These are phyloP conservation scores for Drosophila kuntzei DNA, from an alignment of 2,888 invertebrate genomes.

Conservation along the genomic window DNA sequence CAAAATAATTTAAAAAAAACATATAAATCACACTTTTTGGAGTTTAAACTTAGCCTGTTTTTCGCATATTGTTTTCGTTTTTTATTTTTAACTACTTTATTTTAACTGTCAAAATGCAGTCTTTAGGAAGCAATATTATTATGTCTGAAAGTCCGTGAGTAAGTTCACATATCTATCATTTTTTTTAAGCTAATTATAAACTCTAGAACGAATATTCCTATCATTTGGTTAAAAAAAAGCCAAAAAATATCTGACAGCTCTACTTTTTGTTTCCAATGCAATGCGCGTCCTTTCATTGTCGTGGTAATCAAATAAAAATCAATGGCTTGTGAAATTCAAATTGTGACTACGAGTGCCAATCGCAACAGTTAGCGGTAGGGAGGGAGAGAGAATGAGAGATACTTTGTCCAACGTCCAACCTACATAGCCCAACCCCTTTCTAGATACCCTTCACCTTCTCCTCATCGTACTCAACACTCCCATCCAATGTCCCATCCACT, in stretches of 20 bases:
- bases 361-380: constrained; percentile 18
- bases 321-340: constrained; percentile 81
- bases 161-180: too few species aligned
- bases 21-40: too few species aligned
- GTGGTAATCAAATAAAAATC: constrained; percentile 80
- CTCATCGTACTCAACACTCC: neutral
- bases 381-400: neutral
- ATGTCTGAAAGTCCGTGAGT: too few species aligned
- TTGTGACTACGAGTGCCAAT: constrained; percentile 61
- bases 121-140: too few species aligned
- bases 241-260: constrained; percentile 19
- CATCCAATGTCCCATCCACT: constrained; percentile 3
- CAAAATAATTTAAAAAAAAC: too few species aligned
- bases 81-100: too few species aligned
- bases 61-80: too few species aligned
- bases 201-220: too few species aligned
- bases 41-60: too few species aligned
- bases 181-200: too few species aligned
- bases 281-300: constrained; percentile 69
- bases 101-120: too few species aligned
- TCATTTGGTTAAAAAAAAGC: too few species aligned
- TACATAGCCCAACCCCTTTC: neutral
- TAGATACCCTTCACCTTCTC: neutral
- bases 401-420: constrained; percentile 42
- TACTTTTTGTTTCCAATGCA: constrained; percentile 33